Base-by-base conservation (phyloP, 2,113 vertebrate genomes). In the Sminthopsis crassicaudata region DNA sequence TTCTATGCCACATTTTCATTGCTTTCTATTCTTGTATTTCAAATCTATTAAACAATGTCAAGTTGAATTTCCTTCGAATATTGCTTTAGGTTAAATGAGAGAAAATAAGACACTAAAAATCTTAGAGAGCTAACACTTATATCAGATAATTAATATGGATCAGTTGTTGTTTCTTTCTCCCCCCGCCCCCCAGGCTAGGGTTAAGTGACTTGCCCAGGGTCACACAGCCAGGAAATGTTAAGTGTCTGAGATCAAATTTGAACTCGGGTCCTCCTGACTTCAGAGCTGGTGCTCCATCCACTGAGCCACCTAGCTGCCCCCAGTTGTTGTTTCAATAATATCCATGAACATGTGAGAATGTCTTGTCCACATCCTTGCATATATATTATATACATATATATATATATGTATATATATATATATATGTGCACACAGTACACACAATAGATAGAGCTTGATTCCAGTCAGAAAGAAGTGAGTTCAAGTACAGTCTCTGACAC, bases 31-130 rank as follows among this genome's bases (percentile, higher is more conserved):
- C 97, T 95, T 97, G 95, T 97, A 94, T 96, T 98, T 98, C 97
- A 98, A 98, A 97, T 98, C 96, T 98, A 98, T 98, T 98, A 98
- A 98, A 97, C 96, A 98, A 98, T 97, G 96, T 98, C 97, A 97
- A 96, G 92, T 96, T 97, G 94, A 97, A 98, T 98, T 98, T 97
- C 88, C 96, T 96, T 98, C 96, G 98, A 97, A 97, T 97, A 98
- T 55, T 97, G 97, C 97, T 98, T 95, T 95, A 98, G 98, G 97
- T 98, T 98, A 98, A 94, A 92, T 95, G 97, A 95, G 96, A 67
- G 23, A 96, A 98, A 98, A 96, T 94, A 97, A 96, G 96, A 96
- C 96, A 97, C 57, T 55, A 92, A 89, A 30, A 95, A 91, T 98
- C 96, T 97, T 97, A 97, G 95, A 98, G 96, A 92, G 95, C 95